A percentile compares a stretch with the other conserved stretches of the same genome.
Conservation (phyloP, 2,113 vertebrate genomes). For the Sapayoa aenigma region DNA sequence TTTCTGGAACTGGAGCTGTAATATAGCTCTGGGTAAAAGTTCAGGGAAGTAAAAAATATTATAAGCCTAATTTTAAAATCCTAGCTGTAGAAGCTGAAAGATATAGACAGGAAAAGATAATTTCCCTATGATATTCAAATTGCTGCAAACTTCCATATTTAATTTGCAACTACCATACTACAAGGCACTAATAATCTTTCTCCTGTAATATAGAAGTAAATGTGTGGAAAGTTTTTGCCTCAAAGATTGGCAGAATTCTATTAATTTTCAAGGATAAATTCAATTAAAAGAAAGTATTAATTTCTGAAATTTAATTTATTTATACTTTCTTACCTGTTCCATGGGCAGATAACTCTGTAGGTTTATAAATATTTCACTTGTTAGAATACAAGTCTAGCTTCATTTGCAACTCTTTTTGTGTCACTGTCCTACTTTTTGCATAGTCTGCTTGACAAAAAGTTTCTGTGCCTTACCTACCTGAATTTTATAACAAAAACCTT, state of each 20-base stretch:
- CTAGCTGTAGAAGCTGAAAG: conserved; percentile 61
- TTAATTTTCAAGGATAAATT: conserved; percentile 75
- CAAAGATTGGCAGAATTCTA: conserved; percentile 61
- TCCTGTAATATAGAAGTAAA: conserved; percentile 65
- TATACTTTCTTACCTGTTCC: conserved; percentile 40
- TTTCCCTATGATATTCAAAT: conserved; percentile 71
- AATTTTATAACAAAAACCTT: conserved; percentile 71
- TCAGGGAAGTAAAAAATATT: conserved; percentile 6
- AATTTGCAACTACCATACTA: conserved; percentile 63
- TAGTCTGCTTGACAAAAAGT: conserved; percentile 61
- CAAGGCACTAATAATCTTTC: conserved; percentile 70
- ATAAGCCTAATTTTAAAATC: not conserved
- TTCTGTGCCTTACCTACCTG: conserved; percentile 60
- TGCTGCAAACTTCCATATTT: conserved; percentile 63
- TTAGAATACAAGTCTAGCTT: conserved; percentile 39
- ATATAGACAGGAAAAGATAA: conserved; percentile 64
- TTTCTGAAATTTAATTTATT: conserved; percentile 60
- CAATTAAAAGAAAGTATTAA: conserved; percentile 70
- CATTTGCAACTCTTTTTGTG: conserved; percentile 61
- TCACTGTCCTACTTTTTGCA: conserved; percentile 53
- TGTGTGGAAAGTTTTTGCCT: conserved; percentile 33
- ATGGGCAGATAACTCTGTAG: conserved; percentile 26
- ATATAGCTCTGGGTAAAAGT: not conserved
- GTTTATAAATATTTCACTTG: conserved; percentile 64
- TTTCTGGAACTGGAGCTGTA: conserved; percentile 49